Base-by-base conservation (phyloP, 2,113 vertebrate species). In the Spea multiplicata region DNA sequence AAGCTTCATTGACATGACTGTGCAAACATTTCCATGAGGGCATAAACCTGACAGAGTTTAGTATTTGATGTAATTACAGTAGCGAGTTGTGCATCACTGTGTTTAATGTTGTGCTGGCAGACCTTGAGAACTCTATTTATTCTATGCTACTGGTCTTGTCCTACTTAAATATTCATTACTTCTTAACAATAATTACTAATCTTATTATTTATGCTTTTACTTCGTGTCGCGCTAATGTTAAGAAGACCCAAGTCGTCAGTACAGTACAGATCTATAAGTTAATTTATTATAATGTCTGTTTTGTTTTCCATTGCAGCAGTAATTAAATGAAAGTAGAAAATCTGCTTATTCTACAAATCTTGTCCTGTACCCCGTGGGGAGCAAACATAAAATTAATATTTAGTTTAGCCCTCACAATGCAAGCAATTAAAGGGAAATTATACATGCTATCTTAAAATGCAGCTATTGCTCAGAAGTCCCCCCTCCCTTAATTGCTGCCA, bases 381-480 rank as follows among this genome's bases (percentile, higher is more conserved):
- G 50, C 44, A 45, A 52, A 50, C 62, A n/a, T 76, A 70, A 70
- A 70, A 77, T 70, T 55, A 69, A 70, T 70, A 77, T 77, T 77
- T 77, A 70, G 75, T 61, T 76, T 77, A 71, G 53, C 61, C 61
- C 45, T 70, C 66, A 49, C 65, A 67, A 70, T 62, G 75, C 44
- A 46, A 70, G 53, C 75, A 77, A 78, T 78, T 78, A 78, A 78
- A 68, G 67, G 67, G 46, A 71, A 62, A 78, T 62, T 71, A 78
- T 62, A 70, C 47, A 71, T 48, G 75, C 71, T 16, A 17, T 55
- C 65, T 57, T 55, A 66, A 77, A 77, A 77, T 77, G 75, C 71
- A 67, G 64, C 59, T 16, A 62, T 77, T 71, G 55, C 67, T 71
- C 75, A 44, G 55, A 70, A 71, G 30, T 48, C 52, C 17, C 12